Percentiles rank a stretch among this genome's conserved stretches.
These are phyloP conservation scores for Lineus longissimus DNA, from an alignment of 1,140 invertebrate species.

Conservation along the genomic window DNA sequence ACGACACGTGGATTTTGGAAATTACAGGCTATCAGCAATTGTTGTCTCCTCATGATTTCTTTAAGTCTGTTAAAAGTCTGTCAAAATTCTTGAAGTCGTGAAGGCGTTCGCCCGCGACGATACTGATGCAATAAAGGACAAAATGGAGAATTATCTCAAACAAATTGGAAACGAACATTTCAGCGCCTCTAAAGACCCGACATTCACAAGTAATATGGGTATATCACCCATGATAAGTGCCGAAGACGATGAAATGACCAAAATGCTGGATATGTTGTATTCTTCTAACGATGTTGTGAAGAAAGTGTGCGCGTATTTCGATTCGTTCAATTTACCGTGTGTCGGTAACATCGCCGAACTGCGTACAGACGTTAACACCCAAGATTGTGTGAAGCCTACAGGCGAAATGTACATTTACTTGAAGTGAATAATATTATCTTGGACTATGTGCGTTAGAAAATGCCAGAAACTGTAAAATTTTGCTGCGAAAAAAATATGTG, in stretches of 20 bases:
- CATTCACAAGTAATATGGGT: constrained; percentile 6
- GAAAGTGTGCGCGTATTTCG: constrained; percentile 7
- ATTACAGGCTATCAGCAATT: constrained; percentile 4
- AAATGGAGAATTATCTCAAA: constrained; percentile 2
- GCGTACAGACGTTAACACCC: constrained; percentile 2
- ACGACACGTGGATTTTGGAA: constrained; percentile 3
- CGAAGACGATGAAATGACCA: constrained; percentile 2
- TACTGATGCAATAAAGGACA: neutral
- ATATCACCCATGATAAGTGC: constrained; percentile 7
- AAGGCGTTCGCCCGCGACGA: neutral
- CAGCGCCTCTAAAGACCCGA: constrained; percentile 3
- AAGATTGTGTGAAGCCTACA: constrained; percentile 5
- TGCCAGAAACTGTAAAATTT: no score
- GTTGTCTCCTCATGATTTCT: neutral
- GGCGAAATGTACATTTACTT: constrained; percentile 2
- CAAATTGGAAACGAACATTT: constrained; percentile 2
- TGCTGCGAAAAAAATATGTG: neutral
- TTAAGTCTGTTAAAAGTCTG: constrained; percentile 3
- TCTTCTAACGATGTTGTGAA: neutral
- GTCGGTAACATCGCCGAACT: constrained; percentile 4
- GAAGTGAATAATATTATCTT: neutral
- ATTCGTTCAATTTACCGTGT: neutral
- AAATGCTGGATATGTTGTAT: neutral
- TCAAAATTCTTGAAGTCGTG: neutral
- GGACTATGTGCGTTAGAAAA: no score